Base-by-base conservation (phyloP, 2,113 vertebrate species). In the Chroicocephalus ridibundus region DNA sequence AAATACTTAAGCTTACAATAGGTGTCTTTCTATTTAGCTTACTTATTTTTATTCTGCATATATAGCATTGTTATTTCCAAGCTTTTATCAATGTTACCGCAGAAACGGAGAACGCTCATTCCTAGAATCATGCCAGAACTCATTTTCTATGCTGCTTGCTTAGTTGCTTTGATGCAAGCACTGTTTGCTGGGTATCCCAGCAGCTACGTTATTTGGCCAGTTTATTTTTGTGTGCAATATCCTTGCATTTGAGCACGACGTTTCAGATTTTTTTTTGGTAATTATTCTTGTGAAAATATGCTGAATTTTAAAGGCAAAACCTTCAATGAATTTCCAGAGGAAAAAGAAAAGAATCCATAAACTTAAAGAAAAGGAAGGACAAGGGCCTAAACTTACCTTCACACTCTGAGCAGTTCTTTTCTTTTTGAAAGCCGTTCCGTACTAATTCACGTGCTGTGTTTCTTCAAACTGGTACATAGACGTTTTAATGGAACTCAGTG, bases 11-110 rank as follows among this genome's bases (percentile, higher is more conserved):
- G 9, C 40, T 82, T 92, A 65, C 42, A 88, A 69, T 61, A 76
- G 40, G 31, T 58, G 20, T 42, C 27, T 89, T 80, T 77, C n/a
- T 92, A 5, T 77, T 88, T 77, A 72, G 61, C 40, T 77, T 64
- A 2, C 36, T 60, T 65, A 36, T 66, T 95, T 85, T 91, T 76
- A 54, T 93, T 94, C 84, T 93, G n/a, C 3, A 4, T 71, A 34
- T 91, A 79, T 85, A 82, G 77, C 40, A 82, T 94, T 88, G 71
- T 71, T 88, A 87, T 61, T 81, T 90, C 77, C 54, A 94, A 74
- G 9, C 14, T 92, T 94, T 74, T 93, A 83, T 92, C 55, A 66
- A 15, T 78, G 90, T 81, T 93, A 40, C 86, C 82, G 70, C 70
- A 86, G 91, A 94, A 95, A 93, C 88, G 29, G 40, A 83, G 77